Evolutionary conservation across 2,797 vertebrate genomes (phyloP), one percentile per base, ranked within the genome.

Genomic region (Sebastes glaucus): DNA sequence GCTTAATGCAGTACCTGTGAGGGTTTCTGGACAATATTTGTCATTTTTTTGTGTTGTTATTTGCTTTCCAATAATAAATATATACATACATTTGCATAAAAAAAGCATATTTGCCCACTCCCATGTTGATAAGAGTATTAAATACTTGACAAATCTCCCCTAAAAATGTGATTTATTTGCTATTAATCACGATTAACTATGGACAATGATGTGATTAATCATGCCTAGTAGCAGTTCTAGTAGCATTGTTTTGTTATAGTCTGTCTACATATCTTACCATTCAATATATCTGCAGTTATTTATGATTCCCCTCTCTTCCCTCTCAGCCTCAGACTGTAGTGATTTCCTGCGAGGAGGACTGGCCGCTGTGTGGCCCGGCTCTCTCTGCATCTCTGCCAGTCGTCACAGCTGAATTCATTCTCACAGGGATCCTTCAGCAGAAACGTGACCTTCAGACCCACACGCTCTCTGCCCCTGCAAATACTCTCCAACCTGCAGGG

Each of bases 371-470:
- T 65, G 83, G 87, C 61, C 69, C 93, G 0, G 96, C 96, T 3
- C 62, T 88, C 55, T 86, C 94, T 1, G 87, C 94, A 1, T 92
- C 94, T 1, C 77, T 97, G 35, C 97, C 97, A 0, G 71, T 98
- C 4, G 92, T 97, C 72, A 95, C 94, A 1, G 92, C 97, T 0
- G 97, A 98, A 90, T 97, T 98, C 85, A 90, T 98, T 62, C 96
- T 98, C 81, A 96, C 96, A 0, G 97, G 97, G 22, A 96, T 98
- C 81, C 94, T 98, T 64, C 97, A 96, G 87, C 97, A 98, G 92
- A 96, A 93, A 82, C 77, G 94, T 4, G 96, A 95, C 86, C 80
- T 96, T 16, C 86, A 93, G 11, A 81, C 90, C 2, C 94, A 97
- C 60, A 30, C 87, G 16, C 92, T 97, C 52, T 71, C 87, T 1